Evolutionary conservation across 2,113 vertebrate genomes (phyloP).

Genomic region (Istiophorus platypterus): DNA sequence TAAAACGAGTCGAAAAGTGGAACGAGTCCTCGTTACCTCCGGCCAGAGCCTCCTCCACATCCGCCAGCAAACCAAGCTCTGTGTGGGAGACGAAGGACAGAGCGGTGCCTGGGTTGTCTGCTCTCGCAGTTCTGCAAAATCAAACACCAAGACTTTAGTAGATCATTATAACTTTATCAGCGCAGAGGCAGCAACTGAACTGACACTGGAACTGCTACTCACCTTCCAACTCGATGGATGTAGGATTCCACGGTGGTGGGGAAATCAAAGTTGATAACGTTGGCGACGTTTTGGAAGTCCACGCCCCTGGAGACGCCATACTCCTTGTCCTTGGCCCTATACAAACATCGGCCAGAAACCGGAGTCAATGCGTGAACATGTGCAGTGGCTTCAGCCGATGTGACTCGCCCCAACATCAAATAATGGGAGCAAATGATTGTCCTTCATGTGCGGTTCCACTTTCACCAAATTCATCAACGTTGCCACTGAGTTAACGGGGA

Average conservation of each 20-base stretch:
- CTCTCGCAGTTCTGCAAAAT: conserved; percentile 88
- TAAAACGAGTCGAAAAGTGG: too few relatives aligned
- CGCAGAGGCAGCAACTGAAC: neutral
- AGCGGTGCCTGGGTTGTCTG: conserved; percentile 89
- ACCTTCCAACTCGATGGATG: conserved; percentile 93
- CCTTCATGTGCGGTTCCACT: too few relatives aligned
- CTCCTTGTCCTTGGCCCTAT: conserved; percentile 88
- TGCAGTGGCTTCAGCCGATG: too few relatives aligned
- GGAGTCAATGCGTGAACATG: neutral
- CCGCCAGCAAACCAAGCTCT: conserved; percentile 79
- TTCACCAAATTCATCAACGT: too few relatives aligned
- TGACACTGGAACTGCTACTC: too few relatives aligned
- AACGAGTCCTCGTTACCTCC: conserved; percentile 82
- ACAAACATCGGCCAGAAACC: neutral
- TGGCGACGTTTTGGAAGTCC: conserved; percentile 93
- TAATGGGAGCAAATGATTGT: too few relatives aligned
- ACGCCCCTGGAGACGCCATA: conserved; percentile 91
- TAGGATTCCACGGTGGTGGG: conserved; percentile 88
- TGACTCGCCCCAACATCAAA: too few relatives aligned
- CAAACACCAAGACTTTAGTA: neutral
- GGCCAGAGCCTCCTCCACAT: conserved; percentile 86
- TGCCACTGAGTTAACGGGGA: too few relatives aligned
- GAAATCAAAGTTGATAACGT: conserved; percentile 94
- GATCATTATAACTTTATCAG: neutral
- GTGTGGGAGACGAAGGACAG: conserved; percentile 88